Evolutionary conservation across 2,113 vertebrate species (phyloP), one percentile per base, ranked within the genome.

Genomic region (Morone chrysops): DNA sequence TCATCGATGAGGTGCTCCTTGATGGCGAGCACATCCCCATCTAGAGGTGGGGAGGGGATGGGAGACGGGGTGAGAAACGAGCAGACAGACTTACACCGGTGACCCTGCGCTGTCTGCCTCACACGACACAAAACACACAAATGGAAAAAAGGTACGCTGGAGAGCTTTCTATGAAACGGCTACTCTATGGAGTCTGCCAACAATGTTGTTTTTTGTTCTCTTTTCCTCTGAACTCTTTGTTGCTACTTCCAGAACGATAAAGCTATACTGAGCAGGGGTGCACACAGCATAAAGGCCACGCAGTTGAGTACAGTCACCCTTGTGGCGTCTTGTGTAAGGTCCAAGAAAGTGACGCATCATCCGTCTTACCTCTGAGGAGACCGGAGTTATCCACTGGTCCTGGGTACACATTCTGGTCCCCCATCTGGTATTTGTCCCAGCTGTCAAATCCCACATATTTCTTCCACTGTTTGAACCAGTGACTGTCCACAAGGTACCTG

Each of bases 381-480:
- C 98, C 98, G 51, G 97, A 97, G 88, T 99, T 99, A 93, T 99
- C 98, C 92, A 99, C 97, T 10, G 97, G 97, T 90, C 98, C 98
- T 69, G 98, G 98, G 91, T 99, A 99, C 83, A 98, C 98, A 93
- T 97, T 97, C 92, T 99, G 98, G 94, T 99, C 98, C 80, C 97
- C 98, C 97, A 98, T 98, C 93, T 99, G 98, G 87, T 99, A 99
- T 93, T 99, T 99, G 94, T 99, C 98, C 98, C 98, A 99, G 87
- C 97, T 99, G 94, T 99, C 98, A 96, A 96, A 99, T 63, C 98
- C 98, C 95, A 99, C 98, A 96, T 99, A 99, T 94, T 99, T 99
- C 92, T 99, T 99, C 98, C 98, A 99, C 95, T 99, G 98, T 95
- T 99, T 99, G 94, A 99, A 99, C 98, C 98, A 99, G 90, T 95